Evolutionary conservation across 2,888 invertebrate genomes (phyloP), one percentile per base, ranked within the genome.

Genomic region (Hypomecis punctinalis): DNA sequence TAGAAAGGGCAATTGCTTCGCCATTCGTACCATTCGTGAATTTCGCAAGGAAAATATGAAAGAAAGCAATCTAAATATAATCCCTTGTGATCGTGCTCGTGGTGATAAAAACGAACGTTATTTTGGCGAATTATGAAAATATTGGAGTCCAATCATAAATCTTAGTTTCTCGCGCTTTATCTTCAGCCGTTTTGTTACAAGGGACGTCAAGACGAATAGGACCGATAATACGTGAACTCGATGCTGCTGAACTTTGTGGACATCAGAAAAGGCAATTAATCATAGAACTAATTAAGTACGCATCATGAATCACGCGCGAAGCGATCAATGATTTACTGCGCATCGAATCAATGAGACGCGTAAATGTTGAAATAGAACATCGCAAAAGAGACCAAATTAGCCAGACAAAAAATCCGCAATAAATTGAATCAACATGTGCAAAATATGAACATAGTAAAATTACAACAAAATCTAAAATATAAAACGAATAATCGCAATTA

Each of bases 171-270:
- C 39, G 23, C 23, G n/a, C 23, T 43, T 45, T 42, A 33, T 2
- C 45, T 42, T n/a, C 5, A 51, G 9, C 23, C 10, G 23, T 42
- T 23, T 40, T 33, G 13, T 46, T 54, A 6, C 5, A 6, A 46
- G 2, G 46, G 8, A 11, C 36, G 35, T 43, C 48, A 40, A 43
- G 33, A 63, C 39, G 43, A 45, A 60, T 45, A 45, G 40, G 51
- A 53, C 13, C 11, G 47, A 59, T 51, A 52, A 51, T 56, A 56
- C 36, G 13, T 58, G 63, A 63, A 63, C 59, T 64, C 51, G 9
- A 45, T 55, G 63, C 45, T 55, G 23, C 45, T 64, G 63, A 59
- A 59, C 63, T 64, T 11, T 35, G 37, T 45, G 46, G 46, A 40
- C 46, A 58, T 52, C 35, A 35, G 39, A 40, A 53, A 47, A 58